These are phyloP conservation scores for Drosophila leonis DNA, from an alignment of 2,888 invertebrate genomes.

Conservation along the genomic window DNA sequence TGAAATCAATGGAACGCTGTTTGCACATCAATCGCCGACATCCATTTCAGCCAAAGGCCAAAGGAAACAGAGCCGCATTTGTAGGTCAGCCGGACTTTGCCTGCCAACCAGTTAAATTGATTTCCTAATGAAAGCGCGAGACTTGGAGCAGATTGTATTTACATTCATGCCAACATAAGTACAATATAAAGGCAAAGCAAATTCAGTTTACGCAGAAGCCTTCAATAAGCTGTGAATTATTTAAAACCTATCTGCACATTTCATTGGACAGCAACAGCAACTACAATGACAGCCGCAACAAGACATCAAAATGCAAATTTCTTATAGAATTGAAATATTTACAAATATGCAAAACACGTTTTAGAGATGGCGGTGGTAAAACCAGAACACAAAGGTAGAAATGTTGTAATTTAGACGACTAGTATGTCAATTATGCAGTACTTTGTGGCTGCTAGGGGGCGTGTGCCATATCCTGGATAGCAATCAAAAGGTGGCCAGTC, in stretches of 20 bases:
- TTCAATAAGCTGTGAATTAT: slow-evolving; percentile 61
- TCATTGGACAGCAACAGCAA: slow-evolving; percentile 26
- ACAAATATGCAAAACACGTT: slow-evolving; percentile 30
- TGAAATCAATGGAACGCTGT: slow-evolving; percentile 49
- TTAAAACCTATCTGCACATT: slow-evolving; percentile 39
- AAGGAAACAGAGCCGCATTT: slow-evolving; percentile 17
- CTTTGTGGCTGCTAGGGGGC: slow-evolving; percentile 33
- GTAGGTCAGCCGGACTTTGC: slow-evolving; percentile 23
- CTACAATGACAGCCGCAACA: not conserved
- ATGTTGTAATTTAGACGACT: slow-evolving; percentile 49
- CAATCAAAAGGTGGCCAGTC: slow-evolving; percentile 27
- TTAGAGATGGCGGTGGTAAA: not conserved
- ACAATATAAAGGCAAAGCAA: slow-evolving; percentile 22
- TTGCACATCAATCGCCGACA: slow-evolving; percentile 23
- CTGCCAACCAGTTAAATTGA: slow-evolving; percentile 60
- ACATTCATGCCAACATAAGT: not conserved
- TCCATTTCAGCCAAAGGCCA: not conserved
- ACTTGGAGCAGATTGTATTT: slow-evolving; percentile 15
- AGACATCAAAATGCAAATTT: slow-evolving; percentile 19
- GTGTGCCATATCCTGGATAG: slow-evolving; percentile 5
- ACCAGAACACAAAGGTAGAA: slow-evolving; percentile 12
- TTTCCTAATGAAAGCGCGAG: slow-evolving; percentile 50
- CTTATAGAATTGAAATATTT: slow-evolving; percentile 27
- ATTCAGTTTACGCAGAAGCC: slow-evolving; percentile 35
- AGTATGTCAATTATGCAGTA: slow-evolving; percentile 62